Percentiles rank a stretch among this genome's conserved stretches.
Evolutionary conservation across 2,888 invertebrate genomes (phyloP).

Genomic region (Drosophila emarginata): DNA sequence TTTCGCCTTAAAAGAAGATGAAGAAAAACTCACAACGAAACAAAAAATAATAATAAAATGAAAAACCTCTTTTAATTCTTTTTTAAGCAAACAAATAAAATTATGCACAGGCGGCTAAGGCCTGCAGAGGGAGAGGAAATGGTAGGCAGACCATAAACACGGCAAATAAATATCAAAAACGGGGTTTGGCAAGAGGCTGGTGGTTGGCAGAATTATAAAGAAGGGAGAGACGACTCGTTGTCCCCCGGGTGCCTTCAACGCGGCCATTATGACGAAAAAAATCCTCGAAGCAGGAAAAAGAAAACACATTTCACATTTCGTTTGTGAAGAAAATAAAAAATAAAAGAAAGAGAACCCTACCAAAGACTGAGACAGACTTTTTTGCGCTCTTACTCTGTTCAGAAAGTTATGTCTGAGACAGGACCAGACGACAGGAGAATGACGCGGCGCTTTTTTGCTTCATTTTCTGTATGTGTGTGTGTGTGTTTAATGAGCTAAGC

Average conservation of each 20-base stretch:
- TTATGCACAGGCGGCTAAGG: slow-evolving; percentile 58
- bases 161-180: slow-evolving; percentile 66
- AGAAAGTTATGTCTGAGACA: slow-evolving; percentile 58
- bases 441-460: slow-evolving; percentile 18
- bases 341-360: slow-evolving; percentile 28
- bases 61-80: slow-evolving; percentile 71
- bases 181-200: neutral
- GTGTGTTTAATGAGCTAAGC: slow-evolving; percentile 79
- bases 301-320: slow-evolving; percentile 66
- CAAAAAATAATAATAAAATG: slow-evolving; percentile 31
- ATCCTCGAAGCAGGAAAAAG: slow-evolving; percentile 41
- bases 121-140: neutral
- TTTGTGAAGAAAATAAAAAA: slow-evolving; percentile 47
- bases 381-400: neutral
- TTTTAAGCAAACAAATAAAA: slow-evolving; percentile 79
- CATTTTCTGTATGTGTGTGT: slow-evolving; percentile 29
- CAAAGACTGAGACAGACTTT: slow-evolving; percentile 53
- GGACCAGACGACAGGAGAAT: slow-evolving; percentile 16
- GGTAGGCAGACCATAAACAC: slow-evolving; percentile 58
- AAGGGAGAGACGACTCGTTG: slow-evolving; percentile 9
- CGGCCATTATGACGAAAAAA: slow-evolving; percentile 59
- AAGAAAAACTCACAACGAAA: slow-evolving; percentile 18
- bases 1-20: slow-evolving; percentile 7
- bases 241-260: slow-evolving; percentile 76
- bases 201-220: neutral